These are phyloP conservation scores for Oceanodroma leucorhoa DNA, from an alignment of 2,797 vertebrate species.

Conservation along the genomic window DNA sequence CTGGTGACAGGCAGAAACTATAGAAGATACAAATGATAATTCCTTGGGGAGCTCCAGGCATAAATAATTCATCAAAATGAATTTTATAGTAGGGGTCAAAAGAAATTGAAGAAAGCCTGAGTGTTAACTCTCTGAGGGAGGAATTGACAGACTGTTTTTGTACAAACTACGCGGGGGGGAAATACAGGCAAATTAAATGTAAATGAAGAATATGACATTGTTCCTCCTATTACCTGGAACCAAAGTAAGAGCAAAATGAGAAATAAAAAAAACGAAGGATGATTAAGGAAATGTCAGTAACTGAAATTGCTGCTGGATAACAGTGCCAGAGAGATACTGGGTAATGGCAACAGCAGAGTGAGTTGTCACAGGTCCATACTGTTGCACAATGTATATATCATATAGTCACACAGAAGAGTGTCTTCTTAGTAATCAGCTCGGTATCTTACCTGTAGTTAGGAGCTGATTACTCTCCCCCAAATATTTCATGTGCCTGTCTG, in stretches of 20 bases:
- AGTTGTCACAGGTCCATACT: neutral
- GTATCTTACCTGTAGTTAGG: neutral
- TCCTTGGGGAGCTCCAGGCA: conserved; percentile 38
- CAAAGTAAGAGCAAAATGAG: neutral
- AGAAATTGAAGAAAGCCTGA: conserved; percentile 50
- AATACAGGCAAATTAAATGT: conserved; percentile 41
- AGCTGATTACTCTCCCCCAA: neutral
- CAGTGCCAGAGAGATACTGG: neutral
- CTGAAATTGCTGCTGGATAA: neutral
- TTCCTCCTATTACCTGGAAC: neutral
- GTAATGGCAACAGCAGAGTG: neutral
- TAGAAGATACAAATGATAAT: conserved; percentile 57
- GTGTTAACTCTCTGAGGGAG: conserved; percentile 42
- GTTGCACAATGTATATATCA: neutral
- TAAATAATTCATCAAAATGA: conserved; percentile 67
- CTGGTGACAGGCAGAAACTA: conserved; percentile 40
- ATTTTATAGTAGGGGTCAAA: conserved; percentile 57
- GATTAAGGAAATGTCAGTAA: neutral
- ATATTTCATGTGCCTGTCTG: neutral
- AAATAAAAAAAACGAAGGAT: neutral
- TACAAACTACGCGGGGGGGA: neutral
- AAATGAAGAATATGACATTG: conserved; percentile 3
- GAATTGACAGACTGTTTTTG: conserved; percentile 30
- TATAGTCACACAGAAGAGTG: neutral
- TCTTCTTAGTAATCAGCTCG: neutral